These are phyloP conservation scores for Ptychochromis oligacanthus DNA, from an alignment of 2,113 vertebrate species.

Conservation along the genomic window DNA sequence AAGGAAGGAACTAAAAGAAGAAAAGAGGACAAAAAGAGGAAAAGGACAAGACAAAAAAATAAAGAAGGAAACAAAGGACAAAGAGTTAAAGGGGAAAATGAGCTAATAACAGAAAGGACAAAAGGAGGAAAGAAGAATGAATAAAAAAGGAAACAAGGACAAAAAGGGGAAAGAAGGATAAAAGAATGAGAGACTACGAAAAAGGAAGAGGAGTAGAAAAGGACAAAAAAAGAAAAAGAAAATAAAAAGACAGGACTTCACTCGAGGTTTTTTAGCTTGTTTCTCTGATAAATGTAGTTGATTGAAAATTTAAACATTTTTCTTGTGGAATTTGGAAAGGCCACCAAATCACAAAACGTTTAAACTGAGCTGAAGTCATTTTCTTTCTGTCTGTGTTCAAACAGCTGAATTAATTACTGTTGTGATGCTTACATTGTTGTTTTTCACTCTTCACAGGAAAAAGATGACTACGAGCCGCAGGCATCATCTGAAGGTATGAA, in stretches of 20 bases:
- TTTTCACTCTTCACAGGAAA: conserved; percentile 76
- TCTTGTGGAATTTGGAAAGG: rapidly evolving
- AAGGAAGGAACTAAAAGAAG: background rate
- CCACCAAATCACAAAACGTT: background rate
- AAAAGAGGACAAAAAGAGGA: background rate
- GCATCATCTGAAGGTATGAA: conserved; percentile 95
- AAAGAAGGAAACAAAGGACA: too few relatives aligned
- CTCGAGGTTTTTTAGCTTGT: too few relatives aligned
- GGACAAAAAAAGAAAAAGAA: background rate
- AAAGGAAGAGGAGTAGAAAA: background rate
- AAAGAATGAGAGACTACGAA: rapidly evolving
- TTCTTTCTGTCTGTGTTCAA: background rate
- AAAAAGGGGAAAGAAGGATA: background rate
- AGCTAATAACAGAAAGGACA: too few relatives aligned
- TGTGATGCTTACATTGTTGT: background rate
- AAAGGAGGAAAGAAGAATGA: too few relatives aligned
- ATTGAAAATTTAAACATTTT: too few relatives aligned
- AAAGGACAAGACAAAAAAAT: background rate
- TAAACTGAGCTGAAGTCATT: background rate
- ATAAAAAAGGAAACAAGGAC: too few relatives aligned
- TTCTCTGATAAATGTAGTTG: background rate
- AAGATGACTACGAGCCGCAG: conserved; percentile 90
- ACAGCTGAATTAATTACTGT: background rate
- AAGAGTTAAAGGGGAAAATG: too few relatives aligned
- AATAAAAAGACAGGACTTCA: too few relatives aligned